Evolutionary conservation across 2,113 vertebrate genomes (phyloP).

Genomic region (Psettodes erumei): DNA sequence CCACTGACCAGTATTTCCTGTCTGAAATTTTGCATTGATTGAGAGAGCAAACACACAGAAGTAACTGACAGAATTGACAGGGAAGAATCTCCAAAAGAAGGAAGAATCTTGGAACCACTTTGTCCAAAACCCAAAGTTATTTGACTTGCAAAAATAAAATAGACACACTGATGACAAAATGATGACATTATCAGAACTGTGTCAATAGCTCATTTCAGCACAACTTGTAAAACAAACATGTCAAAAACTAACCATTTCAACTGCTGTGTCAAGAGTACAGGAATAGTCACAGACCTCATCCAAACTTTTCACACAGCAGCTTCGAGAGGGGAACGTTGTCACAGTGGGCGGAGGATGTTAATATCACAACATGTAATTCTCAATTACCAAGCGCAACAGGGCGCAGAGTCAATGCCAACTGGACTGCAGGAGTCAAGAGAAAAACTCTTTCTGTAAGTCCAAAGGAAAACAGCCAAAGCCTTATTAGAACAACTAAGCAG

Average conservation of each 20-base stretch:
- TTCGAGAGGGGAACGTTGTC: neutral
- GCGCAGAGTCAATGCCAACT: neutral
- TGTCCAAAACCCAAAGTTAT: neutral
- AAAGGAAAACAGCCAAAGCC: neutral
- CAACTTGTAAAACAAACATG: neutral
- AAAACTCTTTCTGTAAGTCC: neutral
- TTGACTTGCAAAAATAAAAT: neutral
- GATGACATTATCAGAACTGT: neutral
- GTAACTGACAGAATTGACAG: neutral
- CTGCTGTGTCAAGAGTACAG: neutral
- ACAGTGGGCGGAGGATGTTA: neutral
- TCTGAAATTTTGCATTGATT: slow-evolving; percentile 5
- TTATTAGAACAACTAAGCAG: neutral
- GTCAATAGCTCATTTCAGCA: neutral
- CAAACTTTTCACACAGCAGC: slow-evolving; percentile 1
- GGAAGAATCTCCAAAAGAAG: no score
- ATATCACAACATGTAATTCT: slow-evolving; percentile 17
- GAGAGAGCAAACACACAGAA: neutral
- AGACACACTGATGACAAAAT: no score
- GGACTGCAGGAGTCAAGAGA: neutral
- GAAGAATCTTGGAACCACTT: neutral
- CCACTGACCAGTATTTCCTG: slow-evolving; percentile 17
- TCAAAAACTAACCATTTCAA: neutral
- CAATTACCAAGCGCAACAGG: neutral
- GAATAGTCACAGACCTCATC: neutral